phyloP scores from a whole-genome alignment of 2,113 vertebrate species.

The Callionymus lyra region DNA sequence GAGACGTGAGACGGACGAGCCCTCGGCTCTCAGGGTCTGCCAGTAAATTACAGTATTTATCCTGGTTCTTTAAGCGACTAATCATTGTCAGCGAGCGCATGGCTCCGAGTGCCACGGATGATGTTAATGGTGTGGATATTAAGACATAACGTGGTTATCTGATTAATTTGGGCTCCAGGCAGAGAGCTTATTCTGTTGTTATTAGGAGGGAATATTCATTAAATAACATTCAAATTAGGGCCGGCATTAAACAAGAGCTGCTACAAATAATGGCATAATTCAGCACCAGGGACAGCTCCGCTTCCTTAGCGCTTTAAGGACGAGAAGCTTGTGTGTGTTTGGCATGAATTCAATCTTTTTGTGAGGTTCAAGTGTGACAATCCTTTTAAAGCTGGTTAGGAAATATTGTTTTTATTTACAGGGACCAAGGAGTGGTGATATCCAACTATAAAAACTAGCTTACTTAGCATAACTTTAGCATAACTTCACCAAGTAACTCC shows the following conservation, averaged over 20 bases:
- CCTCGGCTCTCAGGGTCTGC: conserved; percentile 5
- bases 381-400: too few species aligned
- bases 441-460: too few species aligned
- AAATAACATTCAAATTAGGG: conserved; percentile 16
- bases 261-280: conserved; percentile 5
- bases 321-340: too few species aligned
- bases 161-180: conserved; percentile 30
- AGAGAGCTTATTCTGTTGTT: conserved; percentile 18
- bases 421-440: too few species aligned
- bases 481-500: too few species aligned
- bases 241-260: conserved; percentile 4
- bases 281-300: conserved; percentile 22
- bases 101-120: conserved; percentile 22
- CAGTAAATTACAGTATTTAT: conserved; percentile 41
- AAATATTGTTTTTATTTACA: too few species aligned
- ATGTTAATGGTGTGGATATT: conserved; percentile 31
- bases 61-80: conserved; percentile 23
- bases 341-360: too few species aligned
- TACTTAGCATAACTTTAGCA: too few species aligned
- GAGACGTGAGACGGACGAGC: not conserved
- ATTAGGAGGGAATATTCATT: conserved; percentile 6
- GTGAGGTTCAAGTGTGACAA: too few species aligned
- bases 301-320: too few species aligned
- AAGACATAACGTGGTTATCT: conserved; percentile 41
- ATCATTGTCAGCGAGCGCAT: conserved; percentile 32